Percentiles rank a stretch among this genome's conserved stretches.
Conservation (phyloP, 2,113 vertebrate species). For the Glareola pratincola region DNA sequence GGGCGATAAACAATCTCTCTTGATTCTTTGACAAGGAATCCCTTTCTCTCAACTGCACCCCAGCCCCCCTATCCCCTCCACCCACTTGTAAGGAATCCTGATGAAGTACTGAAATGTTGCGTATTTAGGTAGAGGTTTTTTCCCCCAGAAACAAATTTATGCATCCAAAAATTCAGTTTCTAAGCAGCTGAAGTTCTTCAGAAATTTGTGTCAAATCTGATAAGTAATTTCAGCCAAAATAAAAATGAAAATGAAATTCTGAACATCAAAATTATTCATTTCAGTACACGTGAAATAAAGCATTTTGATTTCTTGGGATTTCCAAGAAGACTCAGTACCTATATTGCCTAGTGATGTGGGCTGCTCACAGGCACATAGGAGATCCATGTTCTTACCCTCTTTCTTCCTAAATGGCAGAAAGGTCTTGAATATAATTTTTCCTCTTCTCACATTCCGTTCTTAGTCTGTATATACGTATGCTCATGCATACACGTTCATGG, state of each 20-base stretch:
- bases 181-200: conserved; percentile 14
- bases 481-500: accelerated
- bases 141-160: neutral
- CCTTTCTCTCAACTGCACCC: neutral
- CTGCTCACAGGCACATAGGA: neutral
- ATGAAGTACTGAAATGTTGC: neutral
- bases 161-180: neutral
- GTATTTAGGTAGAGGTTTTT: neutral
- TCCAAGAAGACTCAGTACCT: neutral
- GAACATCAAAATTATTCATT: neutral
- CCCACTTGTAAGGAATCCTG: conserved; percentile 11
- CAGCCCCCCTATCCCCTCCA: neutral
- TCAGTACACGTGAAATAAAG: neutral
- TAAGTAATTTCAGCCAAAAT: conserved; percentile 31
- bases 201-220: conserved; percentile 41
- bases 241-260: conserved; percentile 22
- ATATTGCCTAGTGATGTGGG: neutral
- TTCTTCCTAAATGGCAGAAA: neutral
- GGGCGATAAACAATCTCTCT: neutral
- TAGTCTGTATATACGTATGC: accelerated
- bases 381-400: neutral
- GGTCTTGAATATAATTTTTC: neutral
- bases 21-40: neutral
- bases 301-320: neutral
- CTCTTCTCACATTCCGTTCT: neutral